Percentiles rank a stretch among this genome's conserved stretches.
phyloP scores from a whole-genome alignment of 2,797 vertebrate species.

The Malacoraja senta region DNA sequence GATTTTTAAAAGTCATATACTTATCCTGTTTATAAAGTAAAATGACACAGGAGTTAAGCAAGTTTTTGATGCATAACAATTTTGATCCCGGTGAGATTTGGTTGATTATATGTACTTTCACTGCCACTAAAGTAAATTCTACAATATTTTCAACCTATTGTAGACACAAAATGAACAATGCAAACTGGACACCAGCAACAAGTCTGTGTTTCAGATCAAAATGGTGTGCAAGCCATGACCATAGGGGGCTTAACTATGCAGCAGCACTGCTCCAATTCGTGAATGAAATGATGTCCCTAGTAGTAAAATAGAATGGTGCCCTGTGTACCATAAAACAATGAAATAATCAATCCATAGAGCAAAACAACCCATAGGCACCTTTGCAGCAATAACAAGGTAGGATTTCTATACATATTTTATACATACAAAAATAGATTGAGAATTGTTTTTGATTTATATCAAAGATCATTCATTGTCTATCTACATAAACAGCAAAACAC shows the following conservation, averaged over 20 bases:
- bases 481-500: neutral
- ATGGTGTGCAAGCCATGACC: neutral
- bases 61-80: neutral
- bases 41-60: neutral
- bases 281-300: neutral
- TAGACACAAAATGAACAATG: neutral
- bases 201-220: neutral
- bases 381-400: neutral
- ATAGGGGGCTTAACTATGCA: neutral
- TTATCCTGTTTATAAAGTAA: neutral
- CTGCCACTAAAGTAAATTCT: neutral
- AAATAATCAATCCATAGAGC: neutral
- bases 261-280: neutral
- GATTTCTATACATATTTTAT: neutral
- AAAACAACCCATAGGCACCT: neutral
- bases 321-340: neutral
- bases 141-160: too few relatives aligned
- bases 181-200: neutral
- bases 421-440: conserved; percentile 16
- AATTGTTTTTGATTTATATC: neutral
- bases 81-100: neutral
- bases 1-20: neutral
- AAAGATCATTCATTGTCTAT: neutral
- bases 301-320: too few relatives aligned
- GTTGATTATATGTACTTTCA: neutral